A percentile compares a stretch with the other conserved stretches of the same genome.
Evolutionary conservation across 2,113 vertebrate genomes (phyloP).

Genomic region (Halichoerus grypus): DNA sequence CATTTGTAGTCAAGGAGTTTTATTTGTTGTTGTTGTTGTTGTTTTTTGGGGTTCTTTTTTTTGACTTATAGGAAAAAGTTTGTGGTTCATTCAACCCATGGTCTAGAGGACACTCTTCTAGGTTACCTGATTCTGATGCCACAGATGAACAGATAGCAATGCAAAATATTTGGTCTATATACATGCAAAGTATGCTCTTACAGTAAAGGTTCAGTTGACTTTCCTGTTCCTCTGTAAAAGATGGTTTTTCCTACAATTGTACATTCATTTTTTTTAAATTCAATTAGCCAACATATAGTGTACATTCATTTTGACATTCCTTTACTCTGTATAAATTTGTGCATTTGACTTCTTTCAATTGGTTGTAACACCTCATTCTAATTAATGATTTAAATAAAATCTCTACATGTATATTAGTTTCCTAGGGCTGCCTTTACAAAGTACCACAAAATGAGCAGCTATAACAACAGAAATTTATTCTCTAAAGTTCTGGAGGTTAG

Average conservation of each 20-base stretch:
- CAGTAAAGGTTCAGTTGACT: background rate
- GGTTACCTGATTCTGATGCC: background rate
- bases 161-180: background rate
- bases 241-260: background rate
- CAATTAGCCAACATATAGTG: background rate
- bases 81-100: background rate
- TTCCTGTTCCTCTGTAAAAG: background rate
- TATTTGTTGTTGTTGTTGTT: background rate
- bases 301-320: background rate
- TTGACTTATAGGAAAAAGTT: background rate
- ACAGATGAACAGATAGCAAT: background rate
- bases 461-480: background rate
- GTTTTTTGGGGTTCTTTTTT: background rate
- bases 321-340: background rate
- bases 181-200: background rate
- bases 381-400: conserved; percentile 22
- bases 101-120: background rate
- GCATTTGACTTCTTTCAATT: background rate
- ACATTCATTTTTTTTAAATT: background rate
- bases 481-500: background rate
- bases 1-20: background rate
- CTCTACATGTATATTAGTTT: background rate
- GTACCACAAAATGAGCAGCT: background rate
- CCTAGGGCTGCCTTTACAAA: background rate
- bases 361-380: background rate